These are phyloP conservation scores for Andrena chrysosceles DNA, from an alignment of 2,888 invertebrate species.

Conservation along the genomic window DNA sequence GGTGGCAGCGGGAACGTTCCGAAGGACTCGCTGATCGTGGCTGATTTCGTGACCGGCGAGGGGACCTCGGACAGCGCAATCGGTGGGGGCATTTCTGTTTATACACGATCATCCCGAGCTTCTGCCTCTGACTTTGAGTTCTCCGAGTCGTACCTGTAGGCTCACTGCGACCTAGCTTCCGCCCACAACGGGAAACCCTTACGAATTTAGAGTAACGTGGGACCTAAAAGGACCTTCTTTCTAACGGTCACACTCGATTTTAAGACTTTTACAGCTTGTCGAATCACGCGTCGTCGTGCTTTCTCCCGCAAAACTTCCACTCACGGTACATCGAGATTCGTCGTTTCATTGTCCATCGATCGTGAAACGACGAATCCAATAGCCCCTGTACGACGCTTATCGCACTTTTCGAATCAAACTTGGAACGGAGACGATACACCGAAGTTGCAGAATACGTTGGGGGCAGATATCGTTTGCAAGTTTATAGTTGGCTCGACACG, in stretches of 20 bases:
- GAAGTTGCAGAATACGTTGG: neutral
- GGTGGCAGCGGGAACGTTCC: slow-evolving; percentile 85
- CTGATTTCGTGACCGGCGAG: slow-evolving; percentile 91
- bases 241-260: slow-evolving; percentile 13
- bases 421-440: neutral
- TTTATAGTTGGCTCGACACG: slow-evolving; percentile 9
- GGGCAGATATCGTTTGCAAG: slow-evolving; percentile 6
- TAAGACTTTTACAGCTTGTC: neutral
- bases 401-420: neutral
- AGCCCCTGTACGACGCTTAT: neutral
- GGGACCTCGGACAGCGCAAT: slow-evolving; percentile 93
- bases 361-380: too few relatives aligned
- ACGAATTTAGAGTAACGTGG: slow-evolving; percentile 52
- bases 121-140: slow-evolving; percentile 95
- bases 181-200: slow-evolving; percentile 18
- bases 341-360: too few relatives aligned
- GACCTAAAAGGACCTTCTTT: slow-evolving; percentile 48
- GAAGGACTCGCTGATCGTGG: slow-evolving; percentile 91
- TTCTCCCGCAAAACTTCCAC: neutral
- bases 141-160: slow-evolving; percentile 94
- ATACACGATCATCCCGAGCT: slow-evolving; percentile 93
- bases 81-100: slow-evolving; percentile 89
- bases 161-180: slow-evolving; percentile 20
- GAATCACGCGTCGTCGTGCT: neutral
- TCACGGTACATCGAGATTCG: neutral